These are phyloP conservation scores for Platysternon megacephalum DNA, from an alignment of 2,113 vertebrate genomes.

Conservation along the genomic window DNA sequence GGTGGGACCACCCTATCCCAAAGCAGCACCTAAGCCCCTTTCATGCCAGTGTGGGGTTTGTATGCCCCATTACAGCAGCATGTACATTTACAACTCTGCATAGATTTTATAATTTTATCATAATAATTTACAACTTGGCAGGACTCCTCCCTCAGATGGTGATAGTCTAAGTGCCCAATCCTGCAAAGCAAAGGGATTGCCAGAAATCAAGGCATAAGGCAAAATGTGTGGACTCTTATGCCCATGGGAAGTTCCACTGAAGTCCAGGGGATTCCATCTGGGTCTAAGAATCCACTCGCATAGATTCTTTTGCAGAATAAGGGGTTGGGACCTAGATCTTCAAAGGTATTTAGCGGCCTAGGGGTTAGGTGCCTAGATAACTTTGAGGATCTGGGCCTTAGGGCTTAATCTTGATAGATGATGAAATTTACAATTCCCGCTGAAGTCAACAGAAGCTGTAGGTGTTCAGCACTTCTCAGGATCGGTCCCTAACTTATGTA, in stretches of 20 bases:
- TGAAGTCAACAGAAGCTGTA: neutral
- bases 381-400: neutral
- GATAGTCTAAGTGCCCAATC: neutral
- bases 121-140: neutral
- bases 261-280: neutral
- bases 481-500: conserved; percentile 42
- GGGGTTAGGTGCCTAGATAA: neutral
- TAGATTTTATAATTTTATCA: neutral
- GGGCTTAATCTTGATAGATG: neutral
- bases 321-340: neutral
- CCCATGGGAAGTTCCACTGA: neutral
- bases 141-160: neutral
- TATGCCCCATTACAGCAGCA: neutral
- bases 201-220: neutral
- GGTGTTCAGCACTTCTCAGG: conserved; percentile 23
- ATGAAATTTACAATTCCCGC: conserved; percentile 3
- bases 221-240: neutral
- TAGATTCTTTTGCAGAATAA: neutral
- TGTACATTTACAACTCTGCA: neutral
- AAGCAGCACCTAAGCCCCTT: neutral
- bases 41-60: neutral
- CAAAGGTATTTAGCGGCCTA: neutral
- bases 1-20: neutral
- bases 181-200: neutral
- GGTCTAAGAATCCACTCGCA: neutral